A percentile compares a stretch with the other conserved stretches of the same genome.
These are phyloP conservation scores for Chironex yamaguchii DNA, from an alignment of 30 jellyfish, hydroid and myxozoan genomes.

Conservation along the genomic window DNA sequence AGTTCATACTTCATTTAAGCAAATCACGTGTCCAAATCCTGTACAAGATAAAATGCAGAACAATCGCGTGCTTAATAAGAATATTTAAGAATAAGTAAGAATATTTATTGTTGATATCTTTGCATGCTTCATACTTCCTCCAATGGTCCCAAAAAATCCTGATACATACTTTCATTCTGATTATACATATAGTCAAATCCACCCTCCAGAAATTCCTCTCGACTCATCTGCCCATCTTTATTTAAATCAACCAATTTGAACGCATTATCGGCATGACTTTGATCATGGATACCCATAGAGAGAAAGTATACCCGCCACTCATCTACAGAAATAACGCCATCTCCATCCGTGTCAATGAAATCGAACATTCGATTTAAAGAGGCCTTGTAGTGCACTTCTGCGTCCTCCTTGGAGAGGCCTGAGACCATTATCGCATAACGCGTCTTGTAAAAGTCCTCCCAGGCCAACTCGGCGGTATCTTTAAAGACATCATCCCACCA, in stretches of 20 bases:
- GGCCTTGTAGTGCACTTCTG: slow-evolving; percentile 52
- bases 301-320: slow-evolving; percentile 71
- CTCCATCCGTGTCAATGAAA: slow-evolving; percentile 56
- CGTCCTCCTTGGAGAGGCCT: slow-evolving; percentile 44
- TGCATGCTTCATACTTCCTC: too few species aligned
- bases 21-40: too few species aligned
- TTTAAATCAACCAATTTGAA: slow-evolving; percentile 64
- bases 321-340: slow-evolving; percentile 64
- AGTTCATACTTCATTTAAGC: too few species aligned
- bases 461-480: background rate
- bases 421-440: slow-evolving; percentile 29
- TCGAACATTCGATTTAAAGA: slow-evolving; percentile 59
- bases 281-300: slow-evolving; percentile 66
- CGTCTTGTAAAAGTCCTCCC: slow-evolving; percentile 42
- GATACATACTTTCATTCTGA: slow-evolving; percentile 46
- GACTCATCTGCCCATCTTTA: slow-evolving; percentile 72
- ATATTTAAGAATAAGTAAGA: too few species aligned
- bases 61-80: too few species aligned
- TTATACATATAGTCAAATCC: slow-evolving; percentile 69
- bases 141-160: slow-evolving; percentile 63
- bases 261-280: slow-evolving; percentile 48
- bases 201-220: slow-evolving; percentile 60
- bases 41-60: too few species aligned
- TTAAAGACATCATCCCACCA: slow-evolving; percentile 57
- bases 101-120: too few species aligned